phyloP scores from a whole-genome alignment of 2,797 vertebrate species.

The Spinus pinus region DNA sequence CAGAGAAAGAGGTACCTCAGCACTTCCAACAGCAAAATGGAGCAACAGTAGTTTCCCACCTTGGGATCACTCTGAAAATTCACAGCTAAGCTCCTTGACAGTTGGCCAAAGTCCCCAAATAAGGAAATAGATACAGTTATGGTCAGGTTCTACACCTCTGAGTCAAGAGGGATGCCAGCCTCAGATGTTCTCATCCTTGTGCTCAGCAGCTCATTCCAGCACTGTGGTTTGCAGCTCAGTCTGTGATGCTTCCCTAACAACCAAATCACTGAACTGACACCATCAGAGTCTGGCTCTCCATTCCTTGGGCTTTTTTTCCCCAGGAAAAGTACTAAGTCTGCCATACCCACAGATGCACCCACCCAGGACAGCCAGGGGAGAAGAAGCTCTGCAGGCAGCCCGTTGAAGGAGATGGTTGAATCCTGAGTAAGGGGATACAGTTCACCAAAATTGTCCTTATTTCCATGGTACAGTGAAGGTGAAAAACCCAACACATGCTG shows the following conservation, averaged over 20 bases:
- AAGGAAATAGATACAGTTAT: neutral
- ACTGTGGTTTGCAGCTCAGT: neutral
- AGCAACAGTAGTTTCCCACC: neutral
- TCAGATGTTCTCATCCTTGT: neutral
- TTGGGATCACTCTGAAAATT: neutral
- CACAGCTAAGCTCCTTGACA: neutral
- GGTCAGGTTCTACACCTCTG: neutral
- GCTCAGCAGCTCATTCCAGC: neutral
- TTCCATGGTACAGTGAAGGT: neutral
- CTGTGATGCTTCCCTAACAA: neutral
- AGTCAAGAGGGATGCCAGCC: neutral
- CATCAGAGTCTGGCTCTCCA: neutral
- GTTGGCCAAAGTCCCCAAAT: neutral
- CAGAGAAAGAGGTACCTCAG: neutral
- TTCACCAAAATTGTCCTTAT: neutral
- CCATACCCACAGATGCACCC: neutral
- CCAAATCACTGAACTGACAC: neutral
- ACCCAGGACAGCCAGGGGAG: neutral
- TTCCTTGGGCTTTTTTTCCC: neutral
- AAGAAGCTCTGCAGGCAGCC: neutral
- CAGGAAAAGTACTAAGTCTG: neutral
- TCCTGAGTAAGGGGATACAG: neutral
- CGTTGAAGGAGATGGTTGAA: accelerated
- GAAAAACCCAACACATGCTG: neutral
- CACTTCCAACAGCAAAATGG: neutral